Conservation (phyloP, 2,888 invertebrate species). For the Lasioglossum malachurum region DNA sequence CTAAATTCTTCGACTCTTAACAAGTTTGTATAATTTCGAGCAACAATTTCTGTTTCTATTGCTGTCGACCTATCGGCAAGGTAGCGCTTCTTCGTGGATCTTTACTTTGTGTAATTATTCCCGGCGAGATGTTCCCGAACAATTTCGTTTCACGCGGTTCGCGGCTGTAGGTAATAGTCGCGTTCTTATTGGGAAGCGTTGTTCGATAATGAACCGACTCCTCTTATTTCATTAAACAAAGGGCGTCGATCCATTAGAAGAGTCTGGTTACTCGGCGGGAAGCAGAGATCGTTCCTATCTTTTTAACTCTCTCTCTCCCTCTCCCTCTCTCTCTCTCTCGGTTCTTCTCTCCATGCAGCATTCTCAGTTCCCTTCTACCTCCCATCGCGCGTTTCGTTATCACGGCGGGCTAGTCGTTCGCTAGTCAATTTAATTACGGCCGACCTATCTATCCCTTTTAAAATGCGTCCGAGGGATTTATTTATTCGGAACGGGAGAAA, state of each 20-base stretch:
- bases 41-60: background rate
- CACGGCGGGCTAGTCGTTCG: constrained; percentile 29
- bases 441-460: constrained; percentile 20
- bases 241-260: constrained; percentile 54
- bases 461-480: constrained; percentile 33
- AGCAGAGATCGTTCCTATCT: constrained; percentile 52
- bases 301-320: constrained; percentile 26
- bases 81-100: background rate
- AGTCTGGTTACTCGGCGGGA: constrained; percentile 41
- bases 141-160: constrained; percentile 25
- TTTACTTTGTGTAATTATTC: constrained; percentile 27
- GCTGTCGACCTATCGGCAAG: background rate
- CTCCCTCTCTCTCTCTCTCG: background rate
- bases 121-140: background rate
- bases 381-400: constrained; percentile 33
- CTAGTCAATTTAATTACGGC: constrained; percentile 56
- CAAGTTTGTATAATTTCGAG: background rate
- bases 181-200: constrained; percentile 41
- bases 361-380: background rate
- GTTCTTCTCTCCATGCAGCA: background rate
- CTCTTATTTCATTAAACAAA: constrained; percentile 59
- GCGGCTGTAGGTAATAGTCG: constrained; percentile 39
- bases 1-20: background rate
- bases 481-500: constrained; percentile 18
- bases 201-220: constrained; percentile 49